These are phyloP conservation scores for Tachysurus fulvidraco DNA, from an alignment of 2,113 vertebrate genomes.

Conservation along the genomic window DNA sequence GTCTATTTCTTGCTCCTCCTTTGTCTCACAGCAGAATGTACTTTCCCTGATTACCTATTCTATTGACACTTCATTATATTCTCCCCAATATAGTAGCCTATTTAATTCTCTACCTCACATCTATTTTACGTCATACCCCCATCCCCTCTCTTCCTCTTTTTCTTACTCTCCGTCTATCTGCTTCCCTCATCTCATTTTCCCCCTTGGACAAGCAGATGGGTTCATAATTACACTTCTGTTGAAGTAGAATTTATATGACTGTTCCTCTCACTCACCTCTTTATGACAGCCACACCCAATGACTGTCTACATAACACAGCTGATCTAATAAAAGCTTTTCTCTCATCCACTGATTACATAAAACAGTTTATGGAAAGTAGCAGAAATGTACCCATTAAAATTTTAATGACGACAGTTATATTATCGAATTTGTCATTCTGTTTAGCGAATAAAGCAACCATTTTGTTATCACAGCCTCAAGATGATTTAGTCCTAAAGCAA, in stretches of 20 bases:
- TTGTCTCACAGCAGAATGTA: conserved; percentile 26
- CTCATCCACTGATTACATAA: conserved; percentile 3
- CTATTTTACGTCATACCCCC: conserved; percentile 29
- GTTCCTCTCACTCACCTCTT: conserved; percentile 13
- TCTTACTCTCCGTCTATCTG: conserved; percentile 10
- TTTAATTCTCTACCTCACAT: conserved; percentile 41
- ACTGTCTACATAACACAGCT: conserved; percentile 2
- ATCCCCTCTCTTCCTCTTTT: background rate
- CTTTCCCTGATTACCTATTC: conserved; percentile 37
- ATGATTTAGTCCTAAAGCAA: background rate
- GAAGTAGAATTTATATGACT: conserved; percentile 46
- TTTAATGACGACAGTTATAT: conserved; percentile 5
- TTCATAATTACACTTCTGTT: conserved; percentile 31
- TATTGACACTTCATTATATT: conserved; percentile 45
- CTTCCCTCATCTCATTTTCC: conserved; percentile 16
- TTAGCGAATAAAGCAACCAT: background rate
- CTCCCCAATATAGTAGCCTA: conserved; percentile 20
- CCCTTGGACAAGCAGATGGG: background rate
- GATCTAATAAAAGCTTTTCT: conserved; percentile 21
- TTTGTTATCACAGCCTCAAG: background rate
- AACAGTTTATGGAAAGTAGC: background rate
- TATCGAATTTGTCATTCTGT: background rate
- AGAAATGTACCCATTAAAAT: conserved; percentile 20
- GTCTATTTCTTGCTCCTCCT: conserved; percentile 22
- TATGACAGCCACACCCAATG: conserved; percentile 13